Conservation (phyloP, 1,140 invertebrate species). For the Macrobrachium rosenbergii region DNA sequence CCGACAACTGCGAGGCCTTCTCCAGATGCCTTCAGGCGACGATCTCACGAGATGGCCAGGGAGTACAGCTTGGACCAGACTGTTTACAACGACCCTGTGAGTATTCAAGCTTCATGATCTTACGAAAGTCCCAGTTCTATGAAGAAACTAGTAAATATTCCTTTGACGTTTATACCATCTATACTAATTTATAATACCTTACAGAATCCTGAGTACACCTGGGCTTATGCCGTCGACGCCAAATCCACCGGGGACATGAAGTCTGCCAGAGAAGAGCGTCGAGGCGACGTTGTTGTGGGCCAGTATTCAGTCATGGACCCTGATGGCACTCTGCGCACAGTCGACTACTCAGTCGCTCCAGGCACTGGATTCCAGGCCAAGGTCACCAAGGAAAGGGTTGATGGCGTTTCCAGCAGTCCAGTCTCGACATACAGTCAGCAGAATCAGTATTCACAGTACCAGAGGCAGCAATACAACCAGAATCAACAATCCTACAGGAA, state of each 20-base stretch:
- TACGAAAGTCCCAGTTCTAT: background rate
- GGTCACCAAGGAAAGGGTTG: background rate
- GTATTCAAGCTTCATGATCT: background rate
- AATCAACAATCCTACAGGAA: background rate
- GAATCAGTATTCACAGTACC: background rate
- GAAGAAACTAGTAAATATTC: no score
- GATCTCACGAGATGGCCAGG: background rate
- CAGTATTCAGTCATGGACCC: slow-evolving; percentile 24
- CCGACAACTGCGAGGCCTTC: slow-evolving; percentile 18
- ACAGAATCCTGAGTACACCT: slow-evolving; percentile 7
- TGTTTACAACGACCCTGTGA: slow-evolving; percentile 26
- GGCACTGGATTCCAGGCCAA: slow-evolving; percentile 31
- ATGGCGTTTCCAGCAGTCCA: background rate
- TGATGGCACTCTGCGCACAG: slow-evolving; percentile 9
- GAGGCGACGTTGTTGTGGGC: slow-evolving; percentile 4
- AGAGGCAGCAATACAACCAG: background rate
- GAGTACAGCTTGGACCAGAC: background rate
- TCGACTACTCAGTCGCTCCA: slow-evolving; percentile 26
- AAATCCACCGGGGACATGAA: slow-evolving; percentile 22
- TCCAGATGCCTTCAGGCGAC: background rate
- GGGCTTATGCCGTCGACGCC: slow-evolving; percentile 24
- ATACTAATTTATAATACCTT: background rate
- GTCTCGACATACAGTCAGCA: background rate
- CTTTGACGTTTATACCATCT: background rate
- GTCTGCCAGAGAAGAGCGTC: slow-evolving; percentile 9